Base-by-base conservation (phyloP, 2,113 vertebrate species). In the Phainopepla nitens region DNA sequence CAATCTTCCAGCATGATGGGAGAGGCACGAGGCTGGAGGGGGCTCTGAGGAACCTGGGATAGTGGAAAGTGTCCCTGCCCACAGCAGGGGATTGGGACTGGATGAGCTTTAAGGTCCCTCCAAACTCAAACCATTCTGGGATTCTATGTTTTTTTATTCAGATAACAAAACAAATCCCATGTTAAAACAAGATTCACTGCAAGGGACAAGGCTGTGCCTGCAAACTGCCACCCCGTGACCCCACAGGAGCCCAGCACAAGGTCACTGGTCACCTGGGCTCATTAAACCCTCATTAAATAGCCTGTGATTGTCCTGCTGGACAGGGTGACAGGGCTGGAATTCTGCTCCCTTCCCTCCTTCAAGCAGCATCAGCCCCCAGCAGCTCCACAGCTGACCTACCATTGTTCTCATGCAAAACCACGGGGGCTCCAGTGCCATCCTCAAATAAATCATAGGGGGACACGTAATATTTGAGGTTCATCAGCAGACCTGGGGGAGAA, bases 361-460 rank as follows among this genome's bases (percentile, higher is more conserved):
- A 36, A 25, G 66, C 82, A 82, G 39, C 76, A 57, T 76, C 6
- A 53, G 27, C 5, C 36, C 50, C 15, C 50, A 54, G 25, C 5
- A 56, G 45, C 1, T 9, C 10, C 27, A 15, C 5, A 41, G 50
- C 44, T 6, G 13, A 91, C 97, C 87, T 97, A 98, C 98, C 98
- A 49, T 97, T 99, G 89, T 96, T 98, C 95, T 99, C 99, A 7
- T 98, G 99, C 89, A 99, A 91, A 96, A 98, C 98, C 78, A 99
- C 95, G 7, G 99, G 98, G 21, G 98, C 91, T 87, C 98, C 98
- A 2, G 98, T 98, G 87, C 98, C 98, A 72, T 99, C 99, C 95
- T 99, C 99, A 93, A 99, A 99, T 14, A 99, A 94, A 94, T 99
- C 99, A 76, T 99, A 99, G 21, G 99, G 99, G 4, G 99, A 99